Percentiles rank a stretch among this genome's conserved stretches.
Conservation (phyloP, 2,113 vertebrate species). For the Cygnus atratus region DNA sequence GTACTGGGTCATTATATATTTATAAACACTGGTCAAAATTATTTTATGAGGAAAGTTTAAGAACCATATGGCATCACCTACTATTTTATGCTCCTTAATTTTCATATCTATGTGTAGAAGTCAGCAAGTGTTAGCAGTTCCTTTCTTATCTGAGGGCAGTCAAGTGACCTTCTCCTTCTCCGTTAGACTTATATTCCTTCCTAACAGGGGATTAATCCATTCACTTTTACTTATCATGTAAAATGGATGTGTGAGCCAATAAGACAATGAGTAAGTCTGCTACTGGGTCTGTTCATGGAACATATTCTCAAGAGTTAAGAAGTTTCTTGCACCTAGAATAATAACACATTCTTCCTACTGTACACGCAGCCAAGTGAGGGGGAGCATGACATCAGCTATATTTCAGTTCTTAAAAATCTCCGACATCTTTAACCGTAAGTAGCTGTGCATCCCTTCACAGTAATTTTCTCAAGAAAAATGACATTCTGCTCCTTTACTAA, state of each 20-base stretch:
- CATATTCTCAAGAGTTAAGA: background rate
- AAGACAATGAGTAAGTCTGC: background rate
- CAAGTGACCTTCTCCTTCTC: background rate
- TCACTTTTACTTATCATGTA: background rate
- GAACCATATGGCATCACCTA: background rate
- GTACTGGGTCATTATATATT: conserved; percentile 8
- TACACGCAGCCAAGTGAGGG: background rate
- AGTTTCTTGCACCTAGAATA: background rate
- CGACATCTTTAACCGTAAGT: background rate
- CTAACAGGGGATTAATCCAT: background rate
- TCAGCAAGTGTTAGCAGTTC: background rate
- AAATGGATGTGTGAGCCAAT: background rate
- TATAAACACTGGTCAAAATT: conserved; percentile 24
- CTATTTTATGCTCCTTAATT: conserved; percentile 20
- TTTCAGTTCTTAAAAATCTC: background rate
- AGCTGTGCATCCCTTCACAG: background rate
- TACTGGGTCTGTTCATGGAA: background rate
- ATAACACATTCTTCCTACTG: background rate
- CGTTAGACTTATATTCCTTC: background rate
- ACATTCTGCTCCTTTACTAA: background rate
- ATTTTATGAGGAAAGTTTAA: conserved; percentile 28
- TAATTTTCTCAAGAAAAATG: background rate
- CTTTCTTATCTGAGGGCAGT: background rate
- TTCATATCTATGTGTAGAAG: background rate
- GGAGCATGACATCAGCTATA: background rate